Percentiles rank a stretch among this genome's conserved stretches.
Evolutionary conservation across 2,797 vertebrate species (phyloP).

Genomic region (Tarsius wallacei): DNA sequence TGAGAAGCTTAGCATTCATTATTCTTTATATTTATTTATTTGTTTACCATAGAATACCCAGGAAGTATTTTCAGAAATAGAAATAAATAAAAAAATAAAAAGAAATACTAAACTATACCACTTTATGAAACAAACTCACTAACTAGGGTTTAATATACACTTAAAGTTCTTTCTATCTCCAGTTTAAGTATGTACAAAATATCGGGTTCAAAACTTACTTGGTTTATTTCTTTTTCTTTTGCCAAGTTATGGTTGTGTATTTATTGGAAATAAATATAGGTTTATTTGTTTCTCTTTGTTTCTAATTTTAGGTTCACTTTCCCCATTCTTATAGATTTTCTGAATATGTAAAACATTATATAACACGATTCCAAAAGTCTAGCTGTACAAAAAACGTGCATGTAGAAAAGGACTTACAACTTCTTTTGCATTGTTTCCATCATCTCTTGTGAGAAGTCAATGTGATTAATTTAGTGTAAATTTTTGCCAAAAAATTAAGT

Average conservation of each 20-base stretch:
- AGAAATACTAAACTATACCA: too few species aligned
- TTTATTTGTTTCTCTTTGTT: slow-evolving; percentile 22
- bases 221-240: not conserved
- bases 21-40: not conserved
- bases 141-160: not conserved
- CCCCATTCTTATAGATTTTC: not conserved
- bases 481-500: too few species aligned
- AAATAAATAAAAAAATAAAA: not conserved
- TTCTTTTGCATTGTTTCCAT: not conserved
- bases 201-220: not conserved
- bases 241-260: not conserved
- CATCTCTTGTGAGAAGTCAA: not conserved
- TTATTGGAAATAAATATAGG: not conserved
- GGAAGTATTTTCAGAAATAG: not conserved
- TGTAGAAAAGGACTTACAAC: not conserved
- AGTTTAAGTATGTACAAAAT: not conserved
- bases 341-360: not conserved
- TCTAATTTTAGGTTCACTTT: not conserved
- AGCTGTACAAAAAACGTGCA: not conserved
- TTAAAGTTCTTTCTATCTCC: not conserved
- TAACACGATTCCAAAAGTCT: not conserved
- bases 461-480: not conserved
- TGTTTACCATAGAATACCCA: not conserved
- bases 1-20: not conserved
- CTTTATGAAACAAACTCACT: not conserved